Conservation (phyloP, 2,113 vertebrate genomes). For the Cepphus grylle region DNA sequence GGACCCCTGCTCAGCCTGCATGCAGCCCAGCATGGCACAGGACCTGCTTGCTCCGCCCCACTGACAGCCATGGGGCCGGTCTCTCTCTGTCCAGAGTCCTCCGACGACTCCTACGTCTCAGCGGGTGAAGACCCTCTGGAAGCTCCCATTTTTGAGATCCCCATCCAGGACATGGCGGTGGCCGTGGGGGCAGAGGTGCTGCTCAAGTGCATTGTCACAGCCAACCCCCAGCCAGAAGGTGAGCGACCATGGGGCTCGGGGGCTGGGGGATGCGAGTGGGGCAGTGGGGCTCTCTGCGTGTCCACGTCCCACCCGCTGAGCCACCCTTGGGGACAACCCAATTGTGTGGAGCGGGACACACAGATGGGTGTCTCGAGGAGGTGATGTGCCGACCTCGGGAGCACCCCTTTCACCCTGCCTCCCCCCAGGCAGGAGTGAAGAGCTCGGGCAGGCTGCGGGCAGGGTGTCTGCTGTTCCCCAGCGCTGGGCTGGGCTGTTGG, state of each 20-base stretch:
- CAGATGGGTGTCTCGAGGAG: neutral
- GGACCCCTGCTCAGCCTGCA: neutral
- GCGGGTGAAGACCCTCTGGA: slow-evolving; percentile 94
- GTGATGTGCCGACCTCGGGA: neutral
- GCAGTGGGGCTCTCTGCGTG: neutral
- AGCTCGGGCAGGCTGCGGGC: neutral
- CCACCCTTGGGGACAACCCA: neutral
- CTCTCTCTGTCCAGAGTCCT: slow-evolving; percentile 83
- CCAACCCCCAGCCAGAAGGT: slow-evolving; percentile 91
- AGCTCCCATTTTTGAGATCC: slow-evolving; percentile 92
- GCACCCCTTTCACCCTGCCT: neutral
- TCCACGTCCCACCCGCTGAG: accelerated
- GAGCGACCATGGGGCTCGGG: neutral
- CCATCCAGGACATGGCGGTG: slow-evolving; percentile 82
- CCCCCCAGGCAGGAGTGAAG: neutral
- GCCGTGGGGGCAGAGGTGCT: slow-evolving; percentile 83
- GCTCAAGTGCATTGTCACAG: slow-evolving; percentile 89
- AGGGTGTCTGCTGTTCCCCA: neutral
- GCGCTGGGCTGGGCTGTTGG: neutral
- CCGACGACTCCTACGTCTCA: slow-evolving; percentile 95
- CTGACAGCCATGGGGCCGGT: neutral
- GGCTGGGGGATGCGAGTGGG: accelerated
- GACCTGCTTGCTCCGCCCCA: accelerated
- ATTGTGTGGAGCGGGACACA: accelerated
- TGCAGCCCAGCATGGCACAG: accelerated